phyloP scores from a whole-genome alignment of 2,113 vertebrate species.

The Chloebia gouldiae region DNA sequence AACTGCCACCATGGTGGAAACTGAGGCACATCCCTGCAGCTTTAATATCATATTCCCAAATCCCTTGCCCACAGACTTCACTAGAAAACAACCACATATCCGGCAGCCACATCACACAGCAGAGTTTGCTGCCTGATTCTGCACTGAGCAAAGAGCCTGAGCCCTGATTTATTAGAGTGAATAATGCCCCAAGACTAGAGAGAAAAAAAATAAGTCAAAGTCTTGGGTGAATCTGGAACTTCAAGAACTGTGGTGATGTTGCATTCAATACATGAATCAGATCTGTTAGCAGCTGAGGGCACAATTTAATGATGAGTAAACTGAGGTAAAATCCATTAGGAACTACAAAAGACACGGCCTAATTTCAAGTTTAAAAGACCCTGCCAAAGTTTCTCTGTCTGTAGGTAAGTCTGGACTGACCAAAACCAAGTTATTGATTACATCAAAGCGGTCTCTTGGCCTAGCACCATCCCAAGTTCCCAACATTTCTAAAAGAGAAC shows the following conservation, averaged over 20 bases:
- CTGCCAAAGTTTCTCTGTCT: background rate
- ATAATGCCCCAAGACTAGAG: background rate
- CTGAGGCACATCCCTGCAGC: background rate
- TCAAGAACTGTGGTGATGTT: background rate
- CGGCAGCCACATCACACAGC: background rate
- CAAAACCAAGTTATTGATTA: background rate
- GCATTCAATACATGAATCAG: background rate
- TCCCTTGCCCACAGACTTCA: background rate
- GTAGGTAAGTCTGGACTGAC: background rate
- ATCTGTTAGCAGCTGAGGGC: background rate
- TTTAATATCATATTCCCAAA: background rate
- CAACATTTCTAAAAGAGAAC: background rate
- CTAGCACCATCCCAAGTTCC: background rate
- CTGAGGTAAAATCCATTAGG: background rate
- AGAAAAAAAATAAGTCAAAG: background rate
- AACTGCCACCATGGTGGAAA: background rate
- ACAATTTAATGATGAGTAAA: background rate
- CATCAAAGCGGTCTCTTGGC: background rate
- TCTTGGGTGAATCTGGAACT: background rate
- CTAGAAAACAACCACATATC: background rate
- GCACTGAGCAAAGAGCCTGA: background rate
- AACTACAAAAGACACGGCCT: background rate
- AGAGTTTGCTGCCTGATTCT: background rate
- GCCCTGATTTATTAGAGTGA: rapidly evolving
- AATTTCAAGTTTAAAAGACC: background rate